Evolutionary conservation across 2,113 vertebrate species (phyloP), one percentile per base, ranked within the genome.

Genomic region (Psilopsiagon aurifrons): DNA sequence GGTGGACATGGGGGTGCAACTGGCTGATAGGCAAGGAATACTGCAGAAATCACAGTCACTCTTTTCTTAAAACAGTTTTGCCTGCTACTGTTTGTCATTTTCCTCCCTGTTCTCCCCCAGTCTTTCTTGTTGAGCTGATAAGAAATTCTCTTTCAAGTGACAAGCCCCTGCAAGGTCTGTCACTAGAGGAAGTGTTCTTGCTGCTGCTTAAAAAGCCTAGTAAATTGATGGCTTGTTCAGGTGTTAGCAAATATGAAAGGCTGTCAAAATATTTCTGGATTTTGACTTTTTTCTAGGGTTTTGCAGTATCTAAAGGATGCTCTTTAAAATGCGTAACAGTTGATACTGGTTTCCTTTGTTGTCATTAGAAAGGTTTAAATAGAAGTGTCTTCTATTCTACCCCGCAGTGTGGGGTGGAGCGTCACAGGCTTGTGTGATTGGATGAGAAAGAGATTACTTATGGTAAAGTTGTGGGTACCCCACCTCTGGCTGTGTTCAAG

Each of bases 101-200:
- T 18, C 29, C 11, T 37, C 39, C 62, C 19, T 86, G 17, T 9
- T 6, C 17, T 22, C 4, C 3, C 44, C 9, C 12, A 35, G 13
- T 88, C 29, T 90, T 92, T 59, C 33, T 44, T 59, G 52, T 35
- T 29, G 47, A 91, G 64, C 29, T 9, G 10, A 18, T 78, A 33
- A 88, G 29, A 87, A 92, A 92, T 86, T 83, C 62, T 75, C n/a
- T 91, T 94, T 94, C 27, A 95, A 79, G 62, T 91, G 86, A 89
- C 74, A 84, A 67, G 43, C 7, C 24, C 23, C 35, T 86, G 27
- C 55, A 76, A 71, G 10, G 62, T 60, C 81, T 92, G 66, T 89
- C 52, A 41, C 35, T 76, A 51, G 24, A 86, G 10, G 62, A 86
- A 87, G 27, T 64, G 44, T 22, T 84, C 75, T 78, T 89, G 69